These are phyloP conservation scores for Salvelinus alpinus DNA, from an alignment of 2,113 vertebrate species.

Conservation along the genomic window DNA sequence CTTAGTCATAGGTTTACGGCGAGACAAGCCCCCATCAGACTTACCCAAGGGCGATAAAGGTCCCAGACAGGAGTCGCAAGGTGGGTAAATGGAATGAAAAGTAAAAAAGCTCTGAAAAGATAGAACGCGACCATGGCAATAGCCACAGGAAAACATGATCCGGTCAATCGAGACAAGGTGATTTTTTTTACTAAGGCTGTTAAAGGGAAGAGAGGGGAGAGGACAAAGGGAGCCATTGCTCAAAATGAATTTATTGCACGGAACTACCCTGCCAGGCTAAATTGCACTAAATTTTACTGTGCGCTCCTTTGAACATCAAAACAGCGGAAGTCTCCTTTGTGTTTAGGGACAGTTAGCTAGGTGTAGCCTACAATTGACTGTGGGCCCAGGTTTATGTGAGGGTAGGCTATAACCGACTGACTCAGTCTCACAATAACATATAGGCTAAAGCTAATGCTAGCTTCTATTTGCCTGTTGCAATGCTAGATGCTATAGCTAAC, in stretches of 20 bases:
- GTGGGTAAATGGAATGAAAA: slow-evolving; percentile 38
- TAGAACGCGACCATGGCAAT: slow-evolving; percentile 11
- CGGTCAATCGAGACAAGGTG: slow-evolving; percentile 45
- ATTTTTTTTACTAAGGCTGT: slow-evolving; percentile 55
- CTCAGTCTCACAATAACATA: neutral
- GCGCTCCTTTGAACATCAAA: slow-evolving; percentile 43
- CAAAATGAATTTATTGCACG: slow-evolving; percentile 61
- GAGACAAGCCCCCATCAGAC: slow-evolving; percentile 29
- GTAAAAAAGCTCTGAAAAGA: slow-evolving; percentile 6
- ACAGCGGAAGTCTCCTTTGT: slow-evolving; percentile 43
- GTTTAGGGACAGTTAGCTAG: slow-evolving; percentile 15
- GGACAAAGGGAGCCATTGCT: slow-evolving; percentile 50
- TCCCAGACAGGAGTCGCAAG: slow-evolving; percentile 41
- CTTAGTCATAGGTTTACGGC: slow-evolving; percentile 19
- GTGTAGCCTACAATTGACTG: slow-evolving; percentile 16
- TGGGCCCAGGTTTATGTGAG: slow-evolving; percentile 1
- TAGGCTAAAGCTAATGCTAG: neutral
- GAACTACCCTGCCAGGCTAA: slow-evolving; percentile 28
- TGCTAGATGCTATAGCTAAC: neutral
- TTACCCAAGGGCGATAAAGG: slow-evolving; percentile 20
- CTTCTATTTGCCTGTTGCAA: neutral
- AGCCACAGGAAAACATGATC: slow-evolving; percentile 12
- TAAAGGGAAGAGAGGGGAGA: slow-evolving; percentile 27
- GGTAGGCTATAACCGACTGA: neutral
- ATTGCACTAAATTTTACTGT: slow-evolving; percentile 45